Conservation (phyloP, 2,797 vertebrate genomes). For the Echiichthys vipera region DNA sequence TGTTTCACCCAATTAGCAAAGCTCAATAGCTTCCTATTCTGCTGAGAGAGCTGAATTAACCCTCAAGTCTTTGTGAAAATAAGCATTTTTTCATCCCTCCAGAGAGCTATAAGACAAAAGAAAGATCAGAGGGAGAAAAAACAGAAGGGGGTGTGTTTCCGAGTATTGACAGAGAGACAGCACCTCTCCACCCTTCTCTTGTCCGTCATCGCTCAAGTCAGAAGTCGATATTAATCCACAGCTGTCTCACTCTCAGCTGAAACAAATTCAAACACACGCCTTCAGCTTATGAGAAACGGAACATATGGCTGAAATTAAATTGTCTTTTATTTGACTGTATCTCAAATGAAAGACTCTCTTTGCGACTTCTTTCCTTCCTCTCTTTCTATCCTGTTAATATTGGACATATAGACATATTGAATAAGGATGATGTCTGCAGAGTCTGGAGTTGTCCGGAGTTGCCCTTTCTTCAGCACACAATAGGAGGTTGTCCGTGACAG, state of each 20-base stretch:
- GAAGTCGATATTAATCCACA: slow-evolving; percentile 78
- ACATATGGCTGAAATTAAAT: slow-evolving; percentile 53
- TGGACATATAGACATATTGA: too few species aligned
- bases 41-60: slow-evolving; percentile 35
- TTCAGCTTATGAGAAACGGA: slow-evolving; percentile 57
- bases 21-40: slow-evolving; percentile 22
- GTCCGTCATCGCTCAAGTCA: slow-evolving; percentile 75
- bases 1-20: slow-evolving; percentile 39
- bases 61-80: slow-evolving; percentile 36
- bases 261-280: slow-evolving; percentile 45
- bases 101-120: slow-evolving; percentile 7
- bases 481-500: too few species aligned
- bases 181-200: slow-evolving; percentile 65
- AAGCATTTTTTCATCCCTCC: slow-evolving; percentile 15
- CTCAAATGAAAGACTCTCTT: neutral
- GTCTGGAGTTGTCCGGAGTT: too few species aligned
- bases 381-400: neutral
- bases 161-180: slow-evolving; percentile 26
- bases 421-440: too few species aligned
- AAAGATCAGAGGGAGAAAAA: neutral
- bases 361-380: neutral
- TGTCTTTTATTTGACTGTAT: slow-evolving; percentile 38
- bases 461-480: too few species aligned
- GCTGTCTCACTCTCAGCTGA: slow-evolving; percentile 72
- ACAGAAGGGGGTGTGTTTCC: neutral